phyloP scores from a whole-genome alignment of 2,113 vertebrate species.

The Athene noctua region DNA sequence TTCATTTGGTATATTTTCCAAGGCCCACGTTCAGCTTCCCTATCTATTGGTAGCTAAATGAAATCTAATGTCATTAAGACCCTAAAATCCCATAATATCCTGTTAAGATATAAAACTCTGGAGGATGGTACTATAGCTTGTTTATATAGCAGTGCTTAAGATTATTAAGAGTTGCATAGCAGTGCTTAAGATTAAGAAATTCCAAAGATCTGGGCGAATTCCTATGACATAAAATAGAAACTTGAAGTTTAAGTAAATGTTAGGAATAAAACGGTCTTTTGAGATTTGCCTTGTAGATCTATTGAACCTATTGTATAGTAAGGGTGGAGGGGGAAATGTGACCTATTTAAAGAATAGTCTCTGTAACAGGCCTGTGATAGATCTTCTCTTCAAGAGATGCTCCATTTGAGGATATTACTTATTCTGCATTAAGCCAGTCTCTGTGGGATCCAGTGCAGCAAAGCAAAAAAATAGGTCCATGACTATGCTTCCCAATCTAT shows the following conservation, averaged over 20 bases:
- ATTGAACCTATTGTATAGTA: background rate
- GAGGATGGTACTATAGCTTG: background rate
- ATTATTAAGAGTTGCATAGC: background rate
- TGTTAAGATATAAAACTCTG: background rate
- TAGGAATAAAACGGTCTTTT: background rate
- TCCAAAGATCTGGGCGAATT: background rate
- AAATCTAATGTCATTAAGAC: background rate
- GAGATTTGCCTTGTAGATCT: background rate
- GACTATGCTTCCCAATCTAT: background rate
- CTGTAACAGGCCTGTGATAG: background rate
- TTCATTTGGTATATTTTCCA: background rate
- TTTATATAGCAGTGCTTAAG: background rate
- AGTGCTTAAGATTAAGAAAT: background rate
- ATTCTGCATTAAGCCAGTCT: background rate
- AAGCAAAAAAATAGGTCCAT: background rate
- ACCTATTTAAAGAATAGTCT: background rate
- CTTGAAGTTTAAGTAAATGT: background rate
- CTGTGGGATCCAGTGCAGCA: background rate
- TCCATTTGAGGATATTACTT: background rate
- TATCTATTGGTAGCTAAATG: background rate
- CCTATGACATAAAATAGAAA: background rate
- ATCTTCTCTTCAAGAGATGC: background rate
- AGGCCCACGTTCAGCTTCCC: background rate
- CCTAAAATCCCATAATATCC: background rate
- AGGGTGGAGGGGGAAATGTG: accelerated